Percentiles rank a stretch among this genome's conserved stretches.
Conservation (phyloP, 2,113 vertebrate species). For the Zosterops lateralis region DNA sequence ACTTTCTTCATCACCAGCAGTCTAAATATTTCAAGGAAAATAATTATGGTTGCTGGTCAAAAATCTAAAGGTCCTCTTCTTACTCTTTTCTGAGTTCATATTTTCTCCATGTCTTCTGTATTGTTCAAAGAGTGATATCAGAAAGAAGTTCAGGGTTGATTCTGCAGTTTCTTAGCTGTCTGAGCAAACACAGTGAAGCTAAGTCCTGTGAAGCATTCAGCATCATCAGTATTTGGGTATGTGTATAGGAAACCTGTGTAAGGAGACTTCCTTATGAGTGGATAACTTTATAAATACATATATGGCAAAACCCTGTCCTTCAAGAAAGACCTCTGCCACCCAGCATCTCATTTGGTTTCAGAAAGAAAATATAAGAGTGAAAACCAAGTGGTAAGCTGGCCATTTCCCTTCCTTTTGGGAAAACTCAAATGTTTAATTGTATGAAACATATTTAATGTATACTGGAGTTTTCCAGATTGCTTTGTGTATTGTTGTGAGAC, state of each 20-base stretch:
- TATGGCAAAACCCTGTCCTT: not conserved
- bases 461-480: not conserved
- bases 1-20: not conserved
- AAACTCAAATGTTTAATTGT: not conserved
- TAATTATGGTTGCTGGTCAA: not conserved
- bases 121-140: not conserved
- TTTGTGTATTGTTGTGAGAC: not conserved
- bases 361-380: not conserved
- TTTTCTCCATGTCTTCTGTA: not conserved
- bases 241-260: not conserved
- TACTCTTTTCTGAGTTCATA: not conserved
- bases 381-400: not conserved
- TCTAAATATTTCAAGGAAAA: not conserved
- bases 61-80: not conserved
- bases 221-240: not conserved
- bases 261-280: not conserved
- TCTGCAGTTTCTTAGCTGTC: not conserved
- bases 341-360: not conserved
- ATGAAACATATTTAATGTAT: not conserved
- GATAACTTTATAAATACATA: not conserved
- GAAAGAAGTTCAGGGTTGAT: not conserved
- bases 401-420: not conserved
- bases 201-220: not conserved
- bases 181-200: not conserved
- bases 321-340: not conserved